Conservation (phyloP, 2,797 vertebrate species). For the Chrosomus eos region DNA sequence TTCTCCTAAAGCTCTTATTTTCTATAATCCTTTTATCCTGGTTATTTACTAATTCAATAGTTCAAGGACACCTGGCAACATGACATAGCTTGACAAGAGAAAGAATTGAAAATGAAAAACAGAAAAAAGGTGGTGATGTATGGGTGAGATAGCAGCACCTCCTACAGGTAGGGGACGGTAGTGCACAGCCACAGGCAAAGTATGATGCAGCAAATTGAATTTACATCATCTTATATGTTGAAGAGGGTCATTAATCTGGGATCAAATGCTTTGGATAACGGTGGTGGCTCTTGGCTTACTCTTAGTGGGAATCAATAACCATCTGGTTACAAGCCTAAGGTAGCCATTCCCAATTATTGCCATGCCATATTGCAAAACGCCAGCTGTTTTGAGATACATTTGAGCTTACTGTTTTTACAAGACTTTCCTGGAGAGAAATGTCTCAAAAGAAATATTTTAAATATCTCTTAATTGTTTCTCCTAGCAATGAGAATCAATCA, state of each 20-base stretch:
- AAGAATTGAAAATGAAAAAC: constrained; percentile 40
- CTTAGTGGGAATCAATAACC: not conserved
- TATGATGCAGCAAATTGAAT: constrained; percentile 49
- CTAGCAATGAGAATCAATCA: not conserved
- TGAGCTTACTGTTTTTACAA: not conserved
- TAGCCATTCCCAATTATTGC: not conserved
- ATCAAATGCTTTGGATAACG: not conserved
- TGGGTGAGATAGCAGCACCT: constrained; percentile 44
- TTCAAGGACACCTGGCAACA: constrained; percentile 50
- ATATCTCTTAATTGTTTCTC: not conserved
- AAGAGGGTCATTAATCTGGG: not conserved
- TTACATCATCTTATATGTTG: constrained; percentile 36
- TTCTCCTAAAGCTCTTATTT: constrained; percentile 45
- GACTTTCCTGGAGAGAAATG: not conserved
- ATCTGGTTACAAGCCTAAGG: not conserved
- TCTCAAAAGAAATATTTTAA: not conserved
- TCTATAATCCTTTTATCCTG: constrained; percentile 56
- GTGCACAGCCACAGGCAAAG: not conserved
- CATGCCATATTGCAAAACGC: not conserved
- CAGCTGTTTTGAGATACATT: not conserved
- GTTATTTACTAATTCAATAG: constrained; percentile 54
- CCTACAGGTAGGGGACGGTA: constrained; percentile 22
- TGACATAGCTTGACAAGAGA: constrained; percentile 28
- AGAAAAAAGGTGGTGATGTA: constrained; percentile 46
- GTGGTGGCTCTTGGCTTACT: not conserved